phyloP scores from a whole-genome alignment of 2,113 vertebrate species.

The Petrocephalus zakoni region DNA sequence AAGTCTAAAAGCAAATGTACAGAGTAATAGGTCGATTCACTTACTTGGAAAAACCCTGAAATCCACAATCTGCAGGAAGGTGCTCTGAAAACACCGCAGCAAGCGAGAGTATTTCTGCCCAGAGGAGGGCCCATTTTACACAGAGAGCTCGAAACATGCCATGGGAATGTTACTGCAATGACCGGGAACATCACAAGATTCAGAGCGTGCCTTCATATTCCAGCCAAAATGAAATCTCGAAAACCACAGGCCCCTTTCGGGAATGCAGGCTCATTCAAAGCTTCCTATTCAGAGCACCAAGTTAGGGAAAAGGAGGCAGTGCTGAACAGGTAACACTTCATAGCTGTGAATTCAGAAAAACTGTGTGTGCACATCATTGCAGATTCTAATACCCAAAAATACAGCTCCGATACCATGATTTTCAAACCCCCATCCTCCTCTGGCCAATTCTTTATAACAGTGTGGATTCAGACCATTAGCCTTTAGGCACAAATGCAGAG shows the following conservation, averaged over 20 bases:
- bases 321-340: neutral
- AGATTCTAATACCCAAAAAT: too few relatives aligned
- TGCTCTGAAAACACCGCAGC: neutral
- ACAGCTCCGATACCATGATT: too few relatives aligned
- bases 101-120: neutral
- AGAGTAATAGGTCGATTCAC: neutral
- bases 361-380: too few relatives aligned
- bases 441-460: too few relatives aligned
- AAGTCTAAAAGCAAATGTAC: neutral
- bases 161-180: neutral
- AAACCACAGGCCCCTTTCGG: neutral
- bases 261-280: neutral
- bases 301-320: neutral
- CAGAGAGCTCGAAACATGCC: neutral
- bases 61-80: neutral
- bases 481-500: too few relatives aligned
- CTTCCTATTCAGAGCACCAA: neutral
- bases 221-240: neutral
- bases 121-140: too few relatives aligned
- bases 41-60: slow-evolving; percentile 1
- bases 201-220: neutral
- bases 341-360: neutral
- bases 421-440: too few relatives aligned
- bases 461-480: too few relatives aligned
- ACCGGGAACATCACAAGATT: neutral